Base-by-base conservation (phyloP, 2,888 invertebrate genomes). In the Xylophagus ater region DNA sequence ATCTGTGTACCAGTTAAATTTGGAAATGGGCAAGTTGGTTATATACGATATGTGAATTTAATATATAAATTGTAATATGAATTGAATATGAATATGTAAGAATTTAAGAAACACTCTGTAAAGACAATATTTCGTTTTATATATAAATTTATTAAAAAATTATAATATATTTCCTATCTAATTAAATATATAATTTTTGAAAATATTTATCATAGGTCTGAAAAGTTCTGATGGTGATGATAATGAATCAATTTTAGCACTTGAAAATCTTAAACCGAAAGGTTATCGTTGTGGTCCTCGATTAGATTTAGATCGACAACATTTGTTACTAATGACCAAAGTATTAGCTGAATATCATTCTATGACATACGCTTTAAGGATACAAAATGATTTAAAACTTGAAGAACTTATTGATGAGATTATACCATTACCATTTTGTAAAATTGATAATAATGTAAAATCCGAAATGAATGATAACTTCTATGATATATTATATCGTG, bases 271-370 rank as follows among this genome's bases (percentile, higher is more conserved):
- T 1, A 54, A 53, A 32, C 47, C 55, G 3, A 42, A 44, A 3
- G 61, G 59, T 3, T 64, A 54, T 42, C 41, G 46, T 14, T 41
- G 58, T n/a, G 64, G 63, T 0, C 62, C 65, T 3, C 48, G 53
- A 0, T 29, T 57, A 4, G 46, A 49, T 24, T 46, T 64, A 4
- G 55, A 57, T n/a, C 45, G 45, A 3, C 45, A 55, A 14, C 62
- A 64, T 30, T 42, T 63, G 24, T 20, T 52, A 20, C 45, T 53
- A 8, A 60, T 62, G 60, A 47, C 51, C 3, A 49, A 47, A 25
- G 36, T 50, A 2, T 29, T 64, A 15, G 62, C 56, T 0, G 50
- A 55, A 24, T 64, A 53, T 41, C 64, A 64, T 51, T 55, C 62
- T 0, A 33, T 60, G 0, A 55, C 57, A 4, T 62, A 59, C 49